Evolutionary conservation across 2,797 vertebrate genomes (phyloP), one percentile per base, ranked within the genome.

Genomic region (Coreius guichenoti): DNA sequence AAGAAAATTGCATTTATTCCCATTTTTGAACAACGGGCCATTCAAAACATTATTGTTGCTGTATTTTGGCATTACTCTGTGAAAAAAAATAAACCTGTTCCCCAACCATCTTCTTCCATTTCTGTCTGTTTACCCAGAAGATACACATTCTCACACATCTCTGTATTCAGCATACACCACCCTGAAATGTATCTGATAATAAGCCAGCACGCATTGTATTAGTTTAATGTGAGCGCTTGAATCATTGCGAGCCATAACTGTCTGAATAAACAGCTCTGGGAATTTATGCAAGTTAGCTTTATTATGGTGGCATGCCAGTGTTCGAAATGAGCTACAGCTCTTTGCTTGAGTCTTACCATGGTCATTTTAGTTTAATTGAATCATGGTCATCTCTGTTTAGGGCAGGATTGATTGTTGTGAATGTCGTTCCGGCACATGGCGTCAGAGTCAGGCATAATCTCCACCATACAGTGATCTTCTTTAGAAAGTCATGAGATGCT

Each of bases 161-260:
- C 19, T 45, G 54, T 26, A 79, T 63, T 70, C 63, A 63, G 56
- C 80, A 23, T 81, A 68, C 80, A 2, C 76, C 49, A 36, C 31
- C 75, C 76, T 69, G 13, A 83, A 85, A 83, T 87, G 67, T 78
- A 88, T 87, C 78, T 70, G 67, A 86, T 87, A 87, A 85, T 88
- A 87, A 86, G 45, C 73, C 85, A 75, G 78, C 86, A 70, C 43
- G 36, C 76, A 49, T 90, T 92, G 92, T 91, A 93, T 94, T 94
- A 92, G 92, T 89, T 26, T 80, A 91, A 90, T 91, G 92, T 94
- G 93, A 92, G 93, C 91, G 90, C 92, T 90, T 91, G 94, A 94
- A 94, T 94, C 93, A 95, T 90, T 88, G 87, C 87, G 89, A 91
- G 92, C 93, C 92, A 90, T 95, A 94, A 95, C 93, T 93, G 94